Percentiles rank a stretch among this genome's conserved stretches.
Evolutionary conservation across 2,113 vertebrate species (phyloP).

Genomic region (Prionailurus bengalensis): DNA sequence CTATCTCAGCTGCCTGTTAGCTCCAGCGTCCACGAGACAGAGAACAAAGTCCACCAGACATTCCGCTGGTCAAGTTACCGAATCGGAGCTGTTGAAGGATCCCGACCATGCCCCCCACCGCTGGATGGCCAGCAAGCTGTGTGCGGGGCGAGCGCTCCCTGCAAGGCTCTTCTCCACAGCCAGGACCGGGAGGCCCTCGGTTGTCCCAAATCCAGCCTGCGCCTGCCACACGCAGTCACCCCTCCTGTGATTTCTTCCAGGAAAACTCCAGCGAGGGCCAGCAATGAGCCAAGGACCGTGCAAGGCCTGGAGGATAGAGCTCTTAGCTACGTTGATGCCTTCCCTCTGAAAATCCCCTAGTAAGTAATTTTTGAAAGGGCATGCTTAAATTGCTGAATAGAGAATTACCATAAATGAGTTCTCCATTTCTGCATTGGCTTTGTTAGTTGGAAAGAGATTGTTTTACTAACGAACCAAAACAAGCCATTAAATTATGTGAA

Average conservation of each 20-base stretch:
- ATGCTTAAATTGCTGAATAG: constrained; percentile 19
- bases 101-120: not conserved
- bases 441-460: constrained; percentile 10
- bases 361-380: not conserved
- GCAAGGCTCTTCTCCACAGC: not conserved
- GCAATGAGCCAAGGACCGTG: not conserved
- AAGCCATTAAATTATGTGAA: not conserved
- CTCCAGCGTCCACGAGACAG: not conserved
- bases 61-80: not conserved
- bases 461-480: constrained; percentile 6
- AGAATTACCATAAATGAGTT: not conserved
- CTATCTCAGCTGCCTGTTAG: not conserved
- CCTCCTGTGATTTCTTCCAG: not conserved
- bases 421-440: not conserved
- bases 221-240: not conserved
- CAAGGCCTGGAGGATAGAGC: not conserved
- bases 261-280: not conserved
- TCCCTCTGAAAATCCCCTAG: constrained; percentile 21
- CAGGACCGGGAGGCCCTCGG: not conserved
- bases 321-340: not conserved
- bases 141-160: not conserved
- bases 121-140: not conserved
- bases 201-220: not conserved
- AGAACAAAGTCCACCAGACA: not conserved
- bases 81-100: not conserved